Base-by-base conservation (phyloP, 1,140 invertebrate genomes). In the Zeugodacus cucurbitae region DNA sequence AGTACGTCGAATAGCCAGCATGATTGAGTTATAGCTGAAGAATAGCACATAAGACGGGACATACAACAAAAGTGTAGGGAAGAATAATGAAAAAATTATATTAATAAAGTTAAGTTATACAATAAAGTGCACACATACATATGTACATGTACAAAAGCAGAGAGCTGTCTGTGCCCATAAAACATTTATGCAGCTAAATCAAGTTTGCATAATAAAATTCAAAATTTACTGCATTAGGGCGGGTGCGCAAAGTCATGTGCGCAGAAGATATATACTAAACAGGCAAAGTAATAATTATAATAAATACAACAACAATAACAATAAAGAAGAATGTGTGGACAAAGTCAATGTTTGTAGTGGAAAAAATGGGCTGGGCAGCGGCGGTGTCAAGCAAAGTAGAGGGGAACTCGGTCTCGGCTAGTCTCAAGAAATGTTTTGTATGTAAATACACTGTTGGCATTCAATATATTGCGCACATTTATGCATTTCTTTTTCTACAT, bases 161-260 rank as follows among this genome's bases (percentile, higher is more conserved):
- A 41, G 20, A 22, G 3, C 20, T 22, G 34, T 74, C 1, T 10
- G 41, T 26, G 41, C 22, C 74, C 37, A 54, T 82, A 74, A 74
- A 74, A 74, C 34, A n/a, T 82, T 82, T 82, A 44, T 82, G 74
- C 74, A 54, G 74, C 74, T 82, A 82, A 48, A 82, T 82, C 74
- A 82, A 82, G 74, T 82, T 82, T 82, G 74, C 74, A 82, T 48
- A 82, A 82, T 82, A 82, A 82, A 82, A 48, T 48, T 82, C 74
- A 82, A 82, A 82, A 82, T 82, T 54, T 48, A 82, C 74, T 82
- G 74, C 74, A 82, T 82, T 82, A 82, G 26, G 74, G 74, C 74
- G 74, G 74, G 6, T 14, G 6, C 44, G n/a, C 11, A 10, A 26
- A 78, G 41, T 48, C 44, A 82, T 26, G 44, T 62, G 58, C 22